Evolutionary conservation across 2,888 invertebrate species (phyloP).

Genomic region (Ectobius pallidus): DNA sequence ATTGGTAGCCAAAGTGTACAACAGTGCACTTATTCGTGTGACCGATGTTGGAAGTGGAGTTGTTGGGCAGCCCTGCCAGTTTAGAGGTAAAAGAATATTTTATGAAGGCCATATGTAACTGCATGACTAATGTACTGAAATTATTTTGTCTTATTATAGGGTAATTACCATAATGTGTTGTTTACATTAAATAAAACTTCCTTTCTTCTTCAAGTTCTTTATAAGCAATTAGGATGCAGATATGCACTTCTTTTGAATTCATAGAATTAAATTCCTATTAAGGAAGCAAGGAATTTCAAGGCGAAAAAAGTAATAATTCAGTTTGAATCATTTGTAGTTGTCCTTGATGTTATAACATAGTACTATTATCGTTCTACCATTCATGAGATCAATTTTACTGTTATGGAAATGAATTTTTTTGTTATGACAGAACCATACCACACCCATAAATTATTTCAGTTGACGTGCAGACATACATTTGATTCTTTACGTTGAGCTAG

Average conservation of each 20-base stretch:
- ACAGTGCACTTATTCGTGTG: conserved; percentile 91
- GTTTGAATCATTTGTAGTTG: neutral
- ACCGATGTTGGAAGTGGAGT: conserved; percentile 93
- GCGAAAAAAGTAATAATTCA: neutral
- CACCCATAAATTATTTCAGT: too few species aligned
- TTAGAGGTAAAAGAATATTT: conserved; percentile 76
- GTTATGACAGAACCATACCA: neutral
- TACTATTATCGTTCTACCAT: neutral
- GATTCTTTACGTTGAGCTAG: too few species aligned
- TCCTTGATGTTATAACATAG: neutral
- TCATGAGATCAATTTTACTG: neutral
- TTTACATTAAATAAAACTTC: too few species aligned
- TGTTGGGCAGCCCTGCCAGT: conserved; percentile 95
- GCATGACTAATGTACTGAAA: too few species aligned
- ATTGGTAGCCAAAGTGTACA: conserved; percentile 92
- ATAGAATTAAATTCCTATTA: neutral
- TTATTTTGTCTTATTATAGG: too few species aligned
- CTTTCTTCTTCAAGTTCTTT: too few species aligned
- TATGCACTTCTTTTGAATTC: too few species aligned
- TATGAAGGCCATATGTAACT: neutral
- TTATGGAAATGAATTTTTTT: neutral
- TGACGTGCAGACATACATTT: too few species aligned
- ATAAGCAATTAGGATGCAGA: too few species aligned
- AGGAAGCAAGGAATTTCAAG: conserved; percentile 8
- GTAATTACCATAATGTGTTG: too few species aligned